A percentile compares a stretch with the other conserved stretches of the same genome.
Evolutionary conservation across 2,113 vertebrate genomes (phyloP).

Genomic region (Coptodon bakossiorum): DNA sequence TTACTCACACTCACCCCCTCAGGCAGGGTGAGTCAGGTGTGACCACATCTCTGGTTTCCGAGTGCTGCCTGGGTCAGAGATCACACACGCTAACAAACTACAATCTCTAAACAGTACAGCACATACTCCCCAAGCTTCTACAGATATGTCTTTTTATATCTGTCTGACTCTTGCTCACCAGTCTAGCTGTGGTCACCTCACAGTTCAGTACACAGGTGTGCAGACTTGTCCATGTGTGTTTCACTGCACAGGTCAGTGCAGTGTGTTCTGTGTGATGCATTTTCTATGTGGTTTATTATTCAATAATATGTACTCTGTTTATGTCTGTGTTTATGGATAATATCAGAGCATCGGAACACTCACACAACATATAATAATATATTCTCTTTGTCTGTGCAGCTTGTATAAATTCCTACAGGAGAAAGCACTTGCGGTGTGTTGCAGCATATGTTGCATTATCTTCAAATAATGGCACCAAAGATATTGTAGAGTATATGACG

Average conservation of each 20-base stretch:
- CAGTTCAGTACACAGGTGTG: background rate
- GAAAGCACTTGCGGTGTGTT: background rate
- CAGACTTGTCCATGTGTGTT: background rate
- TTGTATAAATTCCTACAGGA: background rate
- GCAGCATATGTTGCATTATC: background rate
- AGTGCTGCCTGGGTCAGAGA: background rate
- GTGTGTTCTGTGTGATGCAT: background rate
- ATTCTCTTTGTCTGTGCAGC: background rate
- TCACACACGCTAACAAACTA: background rate
- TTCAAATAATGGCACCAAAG: background rate
- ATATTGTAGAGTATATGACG: background rate
- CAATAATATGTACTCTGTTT: background rate
- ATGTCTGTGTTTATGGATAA: background rate
- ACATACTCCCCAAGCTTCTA: background rate
- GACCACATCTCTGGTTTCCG: conserved; percentile 2
- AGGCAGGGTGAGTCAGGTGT: conserved; percentile 34
- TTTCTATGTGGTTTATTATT: background rate
- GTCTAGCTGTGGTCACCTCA: background rate
- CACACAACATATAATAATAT: background rate
- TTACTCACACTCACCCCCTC: conserved; percentile 7
- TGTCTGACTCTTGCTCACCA: background rate
- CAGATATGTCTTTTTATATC: background rate
- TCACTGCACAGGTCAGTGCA: background rate
- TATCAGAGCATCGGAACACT: background rate
- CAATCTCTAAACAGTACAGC: background rate